Percentiles rank a stretch among this genome's conserved stretches.
Evolutionary conservation across 1,140 invertebrate genomes (phyloP).

Genomic region (Drosophila subpulchrella): DNA sequence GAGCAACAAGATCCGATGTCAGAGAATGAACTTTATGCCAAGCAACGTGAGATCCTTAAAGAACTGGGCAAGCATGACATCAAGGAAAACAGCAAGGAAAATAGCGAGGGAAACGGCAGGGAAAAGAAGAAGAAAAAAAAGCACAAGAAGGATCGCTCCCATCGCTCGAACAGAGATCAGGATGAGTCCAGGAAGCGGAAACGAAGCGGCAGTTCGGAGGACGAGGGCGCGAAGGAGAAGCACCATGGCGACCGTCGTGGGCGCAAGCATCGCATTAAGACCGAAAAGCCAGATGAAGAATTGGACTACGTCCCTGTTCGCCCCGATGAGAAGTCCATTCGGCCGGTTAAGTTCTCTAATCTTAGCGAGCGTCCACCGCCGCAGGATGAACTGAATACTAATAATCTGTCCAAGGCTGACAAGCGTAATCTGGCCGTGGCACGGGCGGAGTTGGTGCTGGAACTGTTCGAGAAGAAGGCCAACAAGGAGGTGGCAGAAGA

Average conservation of each 20-base stretch:
- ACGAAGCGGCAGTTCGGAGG: constrained; percentile 1
- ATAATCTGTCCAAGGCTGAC: constrained; percentile 12
- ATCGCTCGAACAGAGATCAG: constrained; percentile 23
- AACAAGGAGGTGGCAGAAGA: constrained; percentile 22
- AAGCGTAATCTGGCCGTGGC: constrained; percentile 31
- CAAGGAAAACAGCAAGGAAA: neutral
- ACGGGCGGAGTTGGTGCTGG: constrained; percentile 21
- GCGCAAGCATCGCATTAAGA: neutral
- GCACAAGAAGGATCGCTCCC: constrained; percentile 38
- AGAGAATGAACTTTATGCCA: neutral
- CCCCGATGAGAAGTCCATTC: constrained; percentile 5
- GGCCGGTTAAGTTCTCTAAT: constrained; percentile 14
- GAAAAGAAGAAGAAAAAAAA: constrained; percentile 24
- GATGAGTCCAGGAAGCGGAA: constrained; percentile 36
- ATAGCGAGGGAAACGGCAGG: neutral
- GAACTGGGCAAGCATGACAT: neutral
- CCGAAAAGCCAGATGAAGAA: neutral
- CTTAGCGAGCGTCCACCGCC: neutral
- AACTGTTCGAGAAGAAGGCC: constrained; percentile 1
- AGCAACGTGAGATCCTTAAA: neutral
- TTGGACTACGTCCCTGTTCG: constrained; percentile 6
- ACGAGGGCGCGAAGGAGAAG: constrained; percentile 3
- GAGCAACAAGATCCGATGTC: neutral
- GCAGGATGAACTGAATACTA: neutral
- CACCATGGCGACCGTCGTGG: neutral